These are phyloP conservation scores for Paralichthys olivaceus DNA, from an alignment of 2,113 vertebrate genomes.

Conservation along the genomic window DNA sequence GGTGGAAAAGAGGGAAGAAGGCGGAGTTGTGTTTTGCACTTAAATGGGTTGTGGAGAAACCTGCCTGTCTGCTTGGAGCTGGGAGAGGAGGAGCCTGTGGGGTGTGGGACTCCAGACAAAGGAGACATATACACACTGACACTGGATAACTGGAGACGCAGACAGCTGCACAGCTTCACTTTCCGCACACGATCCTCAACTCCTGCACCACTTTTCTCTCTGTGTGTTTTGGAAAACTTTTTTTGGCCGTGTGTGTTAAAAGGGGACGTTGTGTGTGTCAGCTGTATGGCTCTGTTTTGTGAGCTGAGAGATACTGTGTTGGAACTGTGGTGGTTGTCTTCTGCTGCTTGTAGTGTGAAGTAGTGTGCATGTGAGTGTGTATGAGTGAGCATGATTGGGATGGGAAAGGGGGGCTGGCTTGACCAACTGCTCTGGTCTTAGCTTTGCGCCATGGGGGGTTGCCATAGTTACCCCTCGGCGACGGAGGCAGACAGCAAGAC, in stretches of 20 bases:
- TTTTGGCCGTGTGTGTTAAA: neutral
- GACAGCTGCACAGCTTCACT: conserved; percentile 45
- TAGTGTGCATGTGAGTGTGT: conserved; percentile 1
- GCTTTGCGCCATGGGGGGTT: conserved; percentile 78
- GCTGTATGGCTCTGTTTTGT: conserved; percentile 18
- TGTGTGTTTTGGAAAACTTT: conserved; percentile 26
- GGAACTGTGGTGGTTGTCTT: conserved; percentile 37
- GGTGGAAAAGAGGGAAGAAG: conserved; percentile 54
- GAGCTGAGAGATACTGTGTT: conserved; percentile 43
- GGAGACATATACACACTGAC: conserved; percentile 72
- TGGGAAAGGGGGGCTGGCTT: conserved; percentile 70
- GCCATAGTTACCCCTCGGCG: conserved; percentile 81
- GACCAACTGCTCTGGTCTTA: conserved; percentile 67
- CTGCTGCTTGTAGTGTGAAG: conserved; percentile 33
- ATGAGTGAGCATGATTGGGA: conserved; percentile 64
- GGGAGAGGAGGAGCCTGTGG: conserved; percentile 76
- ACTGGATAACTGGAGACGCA: conserved; percentile 48
- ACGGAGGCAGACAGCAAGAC: conserved; percentile 63
- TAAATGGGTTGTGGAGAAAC: conserved; percentile 77
- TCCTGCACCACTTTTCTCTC: conserved; percentile 23
- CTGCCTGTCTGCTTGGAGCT: conserved; percentile 75
- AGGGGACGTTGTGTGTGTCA: conserved; percentile 12
- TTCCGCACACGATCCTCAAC: conserved; percentile 8
- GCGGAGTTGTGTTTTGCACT: conserved; percentile 68
- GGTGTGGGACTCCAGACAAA: conserved; percentile 79